Evolutionary conservation across 2,113 vertebrate genomes (phyloP).

Genomic region (Cynopterus brachyotis): DNA sequence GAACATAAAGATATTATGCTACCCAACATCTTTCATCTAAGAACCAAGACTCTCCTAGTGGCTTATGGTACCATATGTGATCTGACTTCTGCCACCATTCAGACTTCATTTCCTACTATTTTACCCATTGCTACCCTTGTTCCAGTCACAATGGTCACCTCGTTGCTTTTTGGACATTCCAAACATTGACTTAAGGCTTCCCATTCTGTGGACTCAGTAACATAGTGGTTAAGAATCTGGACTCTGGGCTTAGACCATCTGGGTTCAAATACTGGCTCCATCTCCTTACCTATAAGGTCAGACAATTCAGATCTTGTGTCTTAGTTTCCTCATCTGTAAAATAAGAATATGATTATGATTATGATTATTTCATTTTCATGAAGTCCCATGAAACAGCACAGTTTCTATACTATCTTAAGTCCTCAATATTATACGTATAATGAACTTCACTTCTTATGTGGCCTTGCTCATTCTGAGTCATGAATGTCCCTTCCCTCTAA

Average conservation of each 20-base stretch:
- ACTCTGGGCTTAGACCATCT: background rate
- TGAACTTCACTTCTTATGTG: background rate
- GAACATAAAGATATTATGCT: background rate
- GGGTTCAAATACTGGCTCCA: background rate
- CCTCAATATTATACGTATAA: background rate
- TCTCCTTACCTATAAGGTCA: background rate
- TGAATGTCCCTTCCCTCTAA: background rate
- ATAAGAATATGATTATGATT: background rate
- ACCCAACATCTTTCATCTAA: background rate
- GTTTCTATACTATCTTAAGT: background rate
- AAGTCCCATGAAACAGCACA: background rate
- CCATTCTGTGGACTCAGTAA: background rate
- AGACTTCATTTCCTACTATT: background rate
- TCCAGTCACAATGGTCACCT: background rate
- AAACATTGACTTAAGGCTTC: background rate
- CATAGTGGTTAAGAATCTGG: background rate
- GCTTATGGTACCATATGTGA: background rate
- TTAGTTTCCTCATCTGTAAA: background rate
- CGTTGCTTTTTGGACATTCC: background rate
- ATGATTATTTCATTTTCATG: background rate
- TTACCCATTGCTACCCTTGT: background rate
- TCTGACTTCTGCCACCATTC: background rate
- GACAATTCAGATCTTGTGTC: background rate
- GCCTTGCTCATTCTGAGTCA: background rate
- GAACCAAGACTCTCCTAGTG: background rate